phyloP scores from a whole-genome alignment of 2,113 vertebrate species.

The Apistogramma diplotaenia region DNA sequence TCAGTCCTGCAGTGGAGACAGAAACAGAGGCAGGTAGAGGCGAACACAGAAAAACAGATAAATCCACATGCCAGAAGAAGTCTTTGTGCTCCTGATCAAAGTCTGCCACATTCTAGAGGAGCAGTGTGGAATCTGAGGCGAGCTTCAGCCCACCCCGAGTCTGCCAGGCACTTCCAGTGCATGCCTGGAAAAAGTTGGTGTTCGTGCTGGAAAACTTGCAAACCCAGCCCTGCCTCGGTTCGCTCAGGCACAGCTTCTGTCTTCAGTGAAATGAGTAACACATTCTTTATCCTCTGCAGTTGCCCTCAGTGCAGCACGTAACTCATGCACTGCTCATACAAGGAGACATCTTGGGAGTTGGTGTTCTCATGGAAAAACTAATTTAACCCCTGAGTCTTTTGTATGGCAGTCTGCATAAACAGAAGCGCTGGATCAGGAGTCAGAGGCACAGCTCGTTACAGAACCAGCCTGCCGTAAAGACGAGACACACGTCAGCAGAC shows the following conservation, averaged over 20 bases:
- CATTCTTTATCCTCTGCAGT: constrained; percentile 37
- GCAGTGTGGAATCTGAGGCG: constrained; percentile 46
- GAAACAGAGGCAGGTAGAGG: background rate
- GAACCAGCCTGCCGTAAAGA: background rate
- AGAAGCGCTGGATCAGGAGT: background rate
- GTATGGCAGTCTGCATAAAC: background rate
- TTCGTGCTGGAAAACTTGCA: constrained; percentile 62
- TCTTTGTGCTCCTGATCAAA: background rate
- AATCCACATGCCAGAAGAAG: background rate
- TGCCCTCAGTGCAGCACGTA: constrained; percentile 31
- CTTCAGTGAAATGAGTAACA: constrained; percentile 64
- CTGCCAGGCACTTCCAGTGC: constrained; percentile 57
- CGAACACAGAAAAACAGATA: background rate
- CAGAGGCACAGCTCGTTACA: constrained; percentile 10
- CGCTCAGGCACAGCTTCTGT: constrained; percentile 58
- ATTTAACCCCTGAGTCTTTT: background rate
- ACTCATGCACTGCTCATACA: constrained; percentile 1
- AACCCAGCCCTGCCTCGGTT: constrained; percentile 49
- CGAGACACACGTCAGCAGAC: constrained; percentile 31
- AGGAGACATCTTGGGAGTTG: background rate
- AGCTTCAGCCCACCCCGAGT: constrained; percentile 34
- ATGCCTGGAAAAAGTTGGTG: constrained; percentile 69
- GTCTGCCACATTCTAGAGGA: constrained; percentile 9
- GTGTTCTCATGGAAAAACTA: constrained; percentile 15
- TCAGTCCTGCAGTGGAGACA: constrained; percentile 28